These are phyloP conservation scores for Propithecus perrieri DNA, from an alignment of 2,797 vertebrate genomes.

Conservation along the genomic window DNA sequence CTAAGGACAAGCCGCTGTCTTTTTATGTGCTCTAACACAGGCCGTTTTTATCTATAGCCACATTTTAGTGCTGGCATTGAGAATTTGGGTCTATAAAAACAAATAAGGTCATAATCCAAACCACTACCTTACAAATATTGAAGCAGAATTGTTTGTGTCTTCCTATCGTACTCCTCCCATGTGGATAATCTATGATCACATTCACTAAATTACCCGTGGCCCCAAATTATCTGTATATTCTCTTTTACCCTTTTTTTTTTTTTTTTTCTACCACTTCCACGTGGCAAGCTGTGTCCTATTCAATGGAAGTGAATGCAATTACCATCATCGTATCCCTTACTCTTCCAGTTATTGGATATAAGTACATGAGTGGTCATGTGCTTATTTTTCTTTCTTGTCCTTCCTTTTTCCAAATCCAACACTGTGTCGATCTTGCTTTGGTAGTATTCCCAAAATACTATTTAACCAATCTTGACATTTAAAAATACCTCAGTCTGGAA, in stretches of 20 bases:
- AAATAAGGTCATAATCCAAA: neutral
- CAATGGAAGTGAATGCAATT: neutral
- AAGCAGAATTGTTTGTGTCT: neutral
- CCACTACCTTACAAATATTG: neutral
- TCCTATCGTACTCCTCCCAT: neutral
- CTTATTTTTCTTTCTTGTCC: neutral
- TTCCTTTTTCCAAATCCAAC: neutral
- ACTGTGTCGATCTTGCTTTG: neutral
- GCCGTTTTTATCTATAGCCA: neutral
- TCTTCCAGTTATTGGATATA: neutral
- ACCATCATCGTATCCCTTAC: accelerated
- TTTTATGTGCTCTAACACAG: neutral
- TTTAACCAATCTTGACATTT: neutral
- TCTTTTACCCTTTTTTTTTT: neutral
- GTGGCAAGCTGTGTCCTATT: neutral
- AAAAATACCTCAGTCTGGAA: neutral
- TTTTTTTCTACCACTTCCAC: neutral
- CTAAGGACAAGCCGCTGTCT: neutral
- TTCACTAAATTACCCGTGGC: neutral
- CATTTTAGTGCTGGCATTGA: neutral
- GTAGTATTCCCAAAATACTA: neutral
- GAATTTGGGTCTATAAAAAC: neutral
- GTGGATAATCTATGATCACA: neutral
- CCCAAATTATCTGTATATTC: neutral
- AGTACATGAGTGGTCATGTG: neutral